Evolutionary conservation across 2,888 invertebrate genomes (phyloP), one percentile per base, ranked within the genome.

Genomic region (Athalia rosae): DNA sequence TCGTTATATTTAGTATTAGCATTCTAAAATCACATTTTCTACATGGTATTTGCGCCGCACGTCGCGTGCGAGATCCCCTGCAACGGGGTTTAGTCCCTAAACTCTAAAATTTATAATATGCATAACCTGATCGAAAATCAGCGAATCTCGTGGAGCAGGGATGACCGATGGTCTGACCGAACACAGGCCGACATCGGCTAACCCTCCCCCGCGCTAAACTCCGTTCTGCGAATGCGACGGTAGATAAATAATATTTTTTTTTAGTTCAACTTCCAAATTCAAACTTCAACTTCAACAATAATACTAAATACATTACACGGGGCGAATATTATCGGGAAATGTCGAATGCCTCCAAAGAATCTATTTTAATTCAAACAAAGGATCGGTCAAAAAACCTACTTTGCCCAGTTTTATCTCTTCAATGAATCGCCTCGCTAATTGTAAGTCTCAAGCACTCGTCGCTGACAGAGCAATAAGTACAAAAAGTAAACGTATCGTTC

Each of bases 391-490:
- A 59, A 71, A 71, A 71, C 58, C 67, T 67, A 67, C 50, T 67
- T 71, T 45, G 58, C 56, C 47, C 45, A 71, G 13, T 6, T 50
- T 69, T 53, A 43, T 69, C 43, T 53, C 15, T 7, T n/a, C 43
- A 8, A 66, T 61, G 7, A 13, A 58, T 71, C 9, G 8, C 71
- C 71, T 58, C 58, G 45, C 59, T 71, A 71, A 50, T 11, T 43
- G 9, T 47, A 47, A 47, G 15, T 71, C 71, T 47, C 58, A 50
- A 74, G 74, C 74, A 74, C 74, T 74, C 74, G 74, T 81, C 80
- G 80, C 80, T 80, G 80, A 80, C 80, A 78, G 80, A 81, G 81
- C 82, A 83, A 80, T 83, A 82, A 83, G 83, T 85, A 85, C 81
- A 85, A 85, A 85, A 85, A 74, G 74, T 74, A 28, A 28, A 28